phyloP scores from a whole-genome alignment of 2,113 vertebrate species.

The mouse (Mus musculus) region DNA sequence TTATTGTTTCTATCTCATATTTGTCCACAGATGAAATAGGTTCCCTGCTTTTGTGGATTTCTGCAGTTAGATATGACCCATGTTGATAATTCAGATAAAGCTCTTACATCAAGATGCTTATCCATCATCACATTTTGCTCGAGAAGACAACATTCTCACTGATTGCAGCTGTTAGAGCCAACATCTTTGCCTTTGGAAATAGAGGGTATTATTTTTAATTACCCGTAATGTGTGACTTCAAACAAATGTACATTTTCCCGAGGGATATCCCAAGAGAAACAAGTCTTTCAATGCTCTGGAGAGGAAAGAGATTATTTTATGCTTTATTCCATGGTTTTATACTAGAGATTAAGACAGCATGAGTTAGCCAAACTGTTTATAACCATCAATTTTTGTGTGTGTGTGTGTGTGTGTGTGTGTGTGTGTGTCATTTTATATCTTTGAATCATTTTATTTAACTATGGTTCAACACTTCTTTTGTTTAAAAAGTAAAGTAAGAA shows the following conservation, averaged over 20 bases:
- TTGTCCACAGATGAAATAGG: neutral
- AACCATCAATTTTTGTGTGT: neutral
- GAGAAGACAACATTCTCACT: neutral
- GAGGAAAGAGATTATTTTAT: neutral
- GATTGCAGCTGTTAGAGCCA: neutral
- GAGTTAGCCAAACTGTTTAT: neutral
- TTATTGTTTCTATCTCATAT: neutral
- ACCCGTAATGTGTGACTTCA: neutral
- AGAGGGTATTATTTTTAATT: neutral
- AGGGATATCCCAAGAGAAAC: neutral
- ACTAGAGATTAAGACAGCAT: neutral
- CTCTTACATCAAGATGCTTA: neutral
- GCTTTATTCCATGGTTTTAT: neutral
- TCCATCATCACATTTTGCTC: neutral
- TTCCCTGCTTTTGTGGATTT: neutral
- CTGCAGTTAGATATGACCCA: neutral
- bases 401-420: too few relatives aligned
- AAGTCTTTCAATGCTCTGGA: neutral
- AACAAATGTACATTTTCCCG: neutral
- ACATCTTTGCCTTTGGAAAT: neutral
- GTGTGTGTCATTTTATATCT: neutral
- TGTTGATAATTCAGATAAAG: neutral
- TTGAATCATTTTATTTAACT: neutral
- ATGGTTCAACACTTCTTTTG: neutral
- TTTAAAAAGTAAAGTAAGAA: constrained; percentile 3